Conservation (phyloP, 2,888 invertebrate genomes). For the Eurytoma californica region DNA sequence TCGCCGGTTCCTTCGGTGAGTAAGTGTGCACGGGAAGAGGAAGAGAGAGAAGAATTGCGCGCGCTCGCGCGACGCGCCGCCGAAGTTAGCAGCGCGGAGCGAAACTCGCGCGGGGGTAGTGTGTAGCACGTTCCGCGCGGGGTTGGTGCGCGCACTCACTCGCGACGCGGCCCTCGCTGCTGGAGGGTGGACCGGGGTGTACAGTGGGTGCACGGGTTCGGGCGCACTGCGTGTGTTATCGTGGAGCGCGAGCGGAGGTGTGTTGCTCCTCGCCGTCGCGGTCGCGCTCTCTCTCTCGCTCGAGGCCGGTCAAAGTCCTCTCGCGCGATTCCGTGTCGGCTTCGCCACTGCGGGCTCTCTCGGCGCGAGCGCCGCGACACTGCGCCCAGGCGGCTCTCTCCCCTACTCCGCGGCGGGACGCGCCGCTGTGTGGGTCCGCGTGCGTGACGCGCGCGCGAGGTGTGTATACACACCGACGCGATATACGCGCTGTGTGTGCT, state of each 20-base stretch:
- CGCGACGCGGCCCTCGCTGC: too few relatives aligned
- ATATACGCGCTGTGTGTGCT: neutral
- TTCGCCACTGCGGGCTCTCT: neutral
- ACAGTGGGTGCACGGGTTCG: too few relatives aligned
- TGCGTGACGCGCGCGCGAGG: neutral
- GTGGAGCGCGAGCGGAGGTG: neutral
- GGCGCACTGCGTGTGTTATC: too few relatives aligned
- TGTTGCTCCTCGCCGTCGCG: neutral
- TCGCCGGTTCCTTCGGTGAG: too few relatives aligned
- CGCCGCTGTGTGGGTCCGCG: constrained; percentile 14
- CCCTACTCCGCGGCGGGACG: neutral
- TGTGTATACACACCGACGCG: too few relatives aligned
- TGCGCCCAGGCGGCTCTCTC: neutral
- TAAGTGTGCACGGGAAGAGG: too few relatives aligned
- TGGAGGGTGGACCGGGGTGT: too few relatives aligned
- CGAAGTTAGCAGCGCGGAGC: too few relatives aligned
- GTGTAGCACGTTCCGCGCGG: too few relatives aligned
- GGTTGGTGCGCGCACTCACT: neutral
- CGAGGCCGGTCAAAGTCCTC: neutral
- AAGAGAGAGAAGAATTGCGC: too few relatives aligned
- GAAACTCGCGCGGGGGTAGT: too few relatives aligned
- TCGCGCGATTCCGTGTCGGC: neutral
- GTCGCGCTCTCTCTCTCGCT: constrained; percentile 6
- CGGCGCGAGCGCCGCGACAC: constrained; percentile 14
- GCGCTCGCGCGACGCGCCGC: too few relatives aligned